A percentile compares a stretch with the other conserved stretches of the same genome.
These are phyloP conservation scores for Prunella fulvescens DNA, from an alignment of 2,113 vertebrate species.

Conservation along the genomic window DNA sequence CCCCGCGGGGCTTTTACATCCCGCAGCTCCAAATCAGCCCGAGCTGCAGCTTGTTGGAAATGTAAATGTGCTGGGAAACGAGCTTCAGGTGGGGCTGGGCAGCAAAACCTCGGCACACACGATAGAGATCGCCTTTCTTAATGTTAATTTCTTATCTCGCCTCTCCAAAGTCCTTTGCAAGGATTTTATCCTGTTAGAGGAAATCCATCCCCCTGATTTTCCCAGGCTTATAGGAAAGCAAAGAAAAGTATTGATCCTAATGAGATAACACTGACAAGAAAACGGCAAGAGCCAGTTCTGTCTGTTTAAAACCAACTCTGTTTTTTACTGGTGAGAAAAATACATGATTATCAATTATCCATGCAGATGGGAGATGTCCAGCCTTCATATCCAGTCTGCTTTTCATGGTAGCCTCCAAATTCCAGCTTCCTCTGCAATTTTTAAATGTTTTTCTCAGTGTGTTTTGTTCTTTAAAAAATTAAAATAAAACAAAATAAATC, in stretches of 20 bases:
- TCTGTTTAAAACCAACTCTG: not conserved
- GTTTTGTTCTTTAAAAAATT: not conserved
- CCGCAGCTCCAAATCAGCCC: not conserved
- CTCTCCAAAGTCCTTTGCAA: slow-evolving; percentile 22
- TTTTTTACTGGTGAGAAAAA: not conserved
- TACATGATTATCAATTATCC: not conserved
- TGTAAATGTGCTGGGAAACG: not conserved
- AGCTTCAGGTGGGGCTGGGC: not conserved
- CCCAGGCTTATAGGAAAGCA: slow-evolving; percentile 9
- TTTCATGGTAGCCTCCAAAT: not conserved
- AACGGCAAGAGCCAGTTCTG: not conserved
- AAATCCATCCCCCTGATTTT: slow-evolving; percentile 40
- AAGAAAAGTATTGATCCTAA: slow-evolving; percentile 20
- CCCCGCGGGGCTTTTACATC: not conserved
- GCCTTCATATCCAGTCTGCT: not conserved
- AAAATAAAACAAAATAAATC: not conserved
- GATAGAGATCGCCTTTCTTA: not conserved
- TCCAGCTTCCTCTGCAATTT: not conserved
- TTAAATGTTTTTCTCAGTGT: not conserved
- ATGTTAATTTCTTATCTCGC: slow-evolving; percentile 54
- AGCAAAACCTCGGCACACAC: not conserved
- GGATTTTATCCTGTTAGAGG: slow-evolving; percentile 26
- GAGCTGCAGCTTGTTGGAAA: not conserved
- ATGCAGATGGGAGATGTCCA: not conserved
- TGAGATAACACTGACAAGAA: slow-evolving; percentile 1